These are phyloP conservation scores for Dicerorhinus sumatrensis DNA, from an alignment of 2,113 vertebrate species.

Conservation along the genomic window DNA sequence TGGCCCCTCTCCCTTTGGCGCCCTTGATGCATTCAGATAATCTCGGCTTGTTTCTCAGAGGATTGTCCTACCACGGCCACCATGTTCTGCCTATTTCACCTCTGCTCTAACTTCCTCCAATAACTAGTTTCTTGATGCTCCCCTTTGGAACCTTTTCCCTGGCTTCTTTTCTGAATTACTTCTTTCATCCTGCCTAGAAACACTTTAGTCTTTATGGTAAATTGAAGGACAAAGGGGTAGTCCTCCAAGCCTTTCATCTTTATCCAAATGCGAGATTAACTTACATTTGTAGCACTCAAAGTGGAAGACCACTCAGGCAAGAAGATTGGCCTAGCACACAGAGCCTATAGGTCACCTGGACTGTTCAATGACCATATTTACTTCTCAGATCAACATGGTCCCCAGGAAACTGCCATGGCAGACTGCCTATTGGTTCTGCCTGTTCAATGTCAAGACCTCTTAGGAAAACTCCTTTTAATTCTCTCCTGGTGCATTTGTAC, in stretches of 20 bases:
- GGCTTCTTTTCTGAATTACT: neutral
- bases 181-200: slow-evolving; percentile 55
- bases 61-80: neutral
- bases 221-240: neutral
- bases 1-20: neutral
- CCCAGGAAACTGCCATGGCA: slow-evolving; percentile 11
- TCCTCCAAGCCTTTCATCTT: slow-evolving; percentile 55
- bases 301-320: neutral
- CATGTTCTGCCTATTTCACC: neutral
- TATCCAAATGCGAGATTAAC: slow-evolving; percentile 24
- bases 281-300: neutral
- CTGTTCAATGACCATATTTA: neutral
- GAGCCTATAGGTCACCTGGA: neutral
- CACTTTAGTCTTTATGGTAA: slow-evolving; percentile 7
- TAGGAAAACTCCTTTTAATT: slow-evolving; percentile 53
- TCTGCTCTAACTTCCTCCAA: slow-evolving; percentile 16
- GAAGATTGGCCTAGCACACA: neutral
- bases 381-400: slow-evolving; percentile 29
- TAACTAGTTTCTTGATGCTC: neutral
- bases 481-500: neutral
- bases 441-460: slow-evolving; percentile 21
- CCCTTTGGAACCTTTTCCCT: slow-evolving; percentile 16
- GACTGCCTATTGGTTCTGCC: neutral
- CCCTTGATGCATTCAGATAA: neutral
- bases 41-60: neutral